A percentile compares a stretch with the other conserved stretches of the same genome.
Evolutionary conservation across 2,888 invertebrate genomes (phyloP).

Genomic region (Mimas tiliae): DNA sequence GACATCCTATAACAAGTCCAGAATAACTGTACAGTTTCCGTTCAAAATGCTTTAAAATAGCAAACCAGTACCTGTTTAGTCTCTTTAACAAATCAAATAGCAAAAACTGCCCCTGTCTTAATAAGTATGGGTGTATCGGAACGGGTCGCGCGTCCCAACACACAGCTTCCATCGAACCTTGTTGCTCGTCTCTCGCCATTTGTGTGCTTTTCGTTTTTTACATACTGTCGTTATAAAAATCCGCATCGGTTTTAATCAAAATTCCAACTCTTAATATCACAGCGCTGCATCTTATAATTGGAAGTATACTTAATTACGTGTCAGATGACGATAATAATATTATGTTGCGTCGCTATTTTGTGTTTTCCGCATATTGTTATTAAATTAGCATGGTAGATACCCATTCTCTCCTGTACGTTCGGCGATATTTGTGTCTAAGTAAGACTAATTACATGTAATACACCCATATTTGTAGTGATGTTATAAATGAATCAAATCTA

Average conservation of each 20-base stretch:
- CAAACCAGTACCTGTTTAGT: slow-evolving; percentile 79
- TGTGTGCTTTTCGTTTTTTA: slow-evolving; percentile 73
- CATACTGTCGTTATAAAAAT: slow-evolving; percentile 74
- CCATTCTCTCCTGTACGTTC: not conserved
- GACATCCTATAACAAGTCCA: slow-evolving; percentile 69
- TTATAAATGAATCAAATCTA: not conserved
- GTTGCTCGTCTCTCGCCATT: slow-evolving; percentile 70
- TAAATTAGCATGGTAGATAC: slow-evolving; percentile 40
- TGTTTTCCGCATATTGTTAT: slow-evolving; percentile 53
- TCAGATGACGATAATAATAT: slow-evolving; percentile 61
- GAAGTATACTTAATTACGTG: slow-evolving; percentile 65
- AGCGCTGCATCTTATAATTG: slow-evolving; percentile 68
- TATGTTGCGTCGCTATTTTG: slow-evolving; percentile 43
- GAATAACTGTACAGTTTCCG: slow-evolving; percentile 82
- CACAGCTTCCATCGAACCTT: slow-evolving; percentile 37
- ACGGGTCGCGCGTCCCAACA: slow-evolving; percentile 68
- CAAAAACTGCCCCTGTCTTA: slow-evolving; percentile 83
- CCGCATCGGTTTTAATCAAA: slow-evolving; percentile 78
- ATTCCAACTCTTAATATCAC: slow-evolving; percentile 76
- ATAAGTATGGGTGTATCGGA: slow-evolving; percentile 75
- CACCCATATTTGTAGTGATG: too few relatives aligned
- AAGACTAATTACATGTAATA: too few relatives aligned
- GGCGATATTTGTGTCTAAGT: not conserved
- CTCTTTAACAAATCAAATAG: slow-evolving; percentile 83
- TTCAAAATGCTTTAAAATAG: slow-evolving; percentile 81